A percentile compares a stretch with the other conserved stretches of the same genome.
These are phyloP conservation scores for Montifringilla adamsi DNA, from an alignment of 2,113 vertebrate genomes.

Conservation along the genomic window DNA sequence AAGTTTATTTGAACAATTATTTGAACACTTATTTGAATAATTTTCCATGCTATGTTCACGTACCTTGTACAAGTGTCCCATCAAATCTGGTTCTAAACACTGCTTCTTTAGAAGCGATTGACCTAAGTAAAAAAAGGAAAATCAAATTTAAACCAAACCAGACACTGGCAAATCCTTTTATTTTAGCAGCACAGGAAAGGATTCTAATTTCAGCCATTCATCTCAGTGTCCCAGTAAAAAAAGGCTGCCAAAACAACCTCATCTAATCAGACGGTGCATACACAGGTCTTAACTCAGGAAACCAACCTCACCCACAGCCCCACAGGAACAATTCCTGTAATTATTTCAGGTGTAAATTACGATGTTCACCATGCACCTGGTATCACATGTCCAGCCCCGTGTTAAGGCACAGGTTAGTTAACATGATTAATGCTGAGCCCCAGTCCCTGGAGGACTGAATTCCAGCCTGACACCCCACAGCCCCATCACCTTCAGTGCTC, in stretches of 20 bases:
- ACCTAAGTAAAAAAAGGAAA: not conserved
- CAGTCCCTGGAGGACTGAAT: not conserved
- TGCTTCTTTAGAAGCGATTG: not conserved
- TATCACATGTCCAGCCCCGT: not conserved
- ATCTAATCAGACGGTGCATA: not conserved
- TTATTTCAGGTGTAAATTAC: not conserved
- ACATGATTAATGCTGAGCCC: not conserved
- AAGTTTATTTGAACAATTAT: not conserved
- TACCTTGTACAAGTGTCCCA: conserved; percentile 44
- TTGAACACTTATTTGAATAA: not conserved
- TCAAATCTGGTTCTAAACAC: not conserved
- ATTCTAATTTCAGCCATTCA: not conserved
- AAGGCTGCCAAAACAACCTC: not conserved
- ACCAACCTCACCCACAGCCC: not conserved
- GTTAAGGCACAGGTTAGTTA: not conserved
- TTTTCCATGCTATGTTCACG: not conserved
- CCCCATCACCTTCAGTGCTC: not conserved
- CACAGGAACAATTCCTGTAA: not conserved
- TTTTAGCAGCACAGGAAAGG: not conserved
- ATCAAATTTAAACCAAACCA: not conserved
- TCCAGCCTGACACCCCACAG: not conserved
- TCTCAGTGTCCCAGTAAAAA: not conserved
- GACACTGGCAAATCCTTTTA: not conserved
- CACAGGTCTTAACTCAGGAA: not conserved
- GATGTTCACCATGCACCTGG: fast-evolving